Percentiles rank a stretch among this genome's conserved stretches.
Conservation (phyloP, 1,140 invertebrate species). For the Drosophila pachea region DNA sequence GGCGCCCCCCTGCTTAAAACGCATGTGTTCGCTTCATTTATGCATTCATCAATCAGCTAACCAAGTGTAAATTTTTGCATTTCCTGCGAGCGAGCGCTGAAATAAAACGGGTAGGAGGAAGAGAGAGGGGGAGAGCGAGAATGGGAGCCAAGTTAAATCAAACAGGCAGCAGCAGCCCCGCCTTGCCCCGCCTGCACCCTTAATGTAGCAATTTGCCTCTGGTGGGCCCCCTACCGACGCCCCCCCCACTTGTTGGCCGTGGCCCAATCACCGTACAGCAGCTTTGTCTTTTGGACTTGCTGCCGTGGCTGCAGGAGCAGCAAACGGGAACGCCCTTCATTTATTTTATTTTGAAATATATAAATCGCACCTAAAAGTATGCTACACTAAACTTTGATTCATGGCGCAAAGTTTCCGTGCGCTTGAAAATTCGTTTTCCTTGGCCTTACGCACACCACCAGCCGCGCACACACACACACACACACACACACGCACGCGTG, state of each 20-base stretch:
- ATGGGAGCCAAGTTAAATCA: conserved; percentile 58
- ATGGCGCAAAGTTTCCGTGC: conserved; percentile 72
- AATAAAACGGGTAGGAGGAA: conserved; percentile 51
- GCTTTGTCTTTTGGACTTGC: conserved; percentile 69
- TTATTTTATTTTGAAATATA: conserved; percentile 78
- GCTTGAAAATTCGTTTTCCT: conserved; percentile 69
- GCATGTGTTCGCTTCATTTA: conserved; percentile 78
- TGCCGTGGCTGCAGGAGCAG: conserved; percentile 6
- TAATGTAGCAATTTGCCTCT: conserved; percentile 13
- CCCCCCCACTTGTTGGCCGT: too few species aligned
- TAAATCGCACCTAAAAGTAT: conserved; percentile 77
- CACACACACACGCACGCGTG: conserved; percentile 29
- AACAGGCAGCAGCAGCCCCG: conserved; percentile 6
- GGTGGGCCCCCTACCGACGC: too few species aligned
- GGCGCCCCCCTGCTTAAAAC: conserved; percentile 28
- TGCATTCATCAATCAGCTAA: conserved; percentile 79
- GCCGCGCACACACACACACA: conserved; percentile 12
- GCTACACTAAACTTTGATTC: conserved; percentile 77
- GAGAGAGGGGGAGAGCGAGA: conserved; percentile 28
- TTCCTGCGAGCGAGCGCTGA: conserved; percentile 65
- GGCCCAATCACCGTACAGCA: conserved; percentile 32
- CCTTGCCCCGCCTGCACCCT: not conserved
- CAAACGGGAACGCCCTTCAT: conserved; percentile 68
- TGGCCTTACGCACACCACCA: conserved; percentile 61
- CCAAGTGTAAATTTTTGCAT: conserved; percentile 78